Base-by-base conservation (phyloP, 2,797 vertebrate genomes). In the Caiman crocodilus region DNA sequence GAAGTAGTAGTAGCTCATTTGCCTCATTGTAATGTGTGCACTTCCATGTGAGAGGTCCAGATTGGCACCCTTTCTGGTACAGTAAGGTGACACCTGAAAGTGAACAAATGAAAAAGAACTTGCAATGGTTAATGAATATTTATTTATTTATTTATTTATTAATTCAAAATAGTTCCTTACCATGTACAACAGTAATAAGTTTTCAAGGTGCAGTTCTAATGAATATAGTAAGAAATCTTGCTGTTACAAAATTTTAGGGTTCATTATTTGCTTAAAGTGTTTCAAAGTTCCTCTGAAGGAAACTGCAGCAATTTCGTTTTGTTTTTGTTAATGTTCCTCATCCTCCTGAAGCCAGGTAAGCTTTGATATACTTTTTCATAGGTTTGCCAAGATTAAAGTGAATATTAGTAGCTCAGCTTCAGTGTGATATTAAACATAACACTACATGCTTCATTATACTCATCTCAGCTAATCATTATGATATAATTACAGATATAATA, bases 401-500 rank as follows among this genome's bases (percentile, higher is more conserved):
- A 56, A 32, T 11, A 42, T 80, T 42, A 65, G 3, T 30, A 35
- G 35, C 12, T 7, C 14, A 80, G 4, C 89, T 23, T 61, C 14
- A 86, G 89, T 82, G 65, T 35, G 10, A 77, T 91, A 87, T 42
- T 92, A 92, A 92, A 2, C 65, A 64, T 89, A 64, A 79, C 23
- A 84, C 5, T 79, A 28, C 64, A 92, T 58, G 76, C 35, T 92
- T 93, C 60, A 82, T 94, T 93, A 89, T 92, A 79, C 59, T 50
- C 26, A 82, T 5, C 90, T 88, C 92, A 60, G 18, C 6, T 91
- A 92, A 88, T 79, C 7, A 86, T 88, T 35, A 60, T 84, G 7
- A 59, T 79, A 67, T 79, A 95, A 94, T 90, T 93, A 79, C 1
- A 80, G 26, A 4, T 60, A 75, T 50, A 94, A 71, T 15, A 59